phyloP scores from a whole-genome alignment of 2,797 vertebrate species.

The Sarcoramphus papa region DNA sequence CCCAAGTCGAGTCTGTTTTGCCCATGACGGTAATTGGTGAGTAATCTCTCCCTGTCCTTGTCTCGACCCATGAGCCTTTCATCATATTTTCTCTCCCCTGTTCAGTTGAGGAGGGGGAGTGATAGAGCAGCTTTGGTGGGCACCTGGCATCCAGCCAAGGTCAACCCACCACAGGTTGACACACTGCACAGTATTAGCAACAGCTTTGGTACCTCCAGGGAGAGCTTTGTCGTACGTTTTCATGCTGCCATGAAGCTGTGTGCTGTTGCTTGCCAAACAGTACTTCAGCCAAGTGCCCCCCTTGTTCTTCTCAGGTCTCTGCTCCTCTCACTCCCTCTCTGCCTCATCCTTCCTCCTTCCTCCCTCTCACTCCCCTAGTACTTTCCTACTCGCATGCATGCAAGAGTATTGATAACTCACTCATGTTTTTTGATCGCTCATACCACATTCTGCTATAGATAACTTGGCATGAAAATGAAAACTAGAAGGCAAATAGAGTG shows the following conservation, averaged over 20 bases:
- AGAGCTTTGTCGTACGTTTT: background rate
- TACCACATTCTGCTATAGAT: background rate
- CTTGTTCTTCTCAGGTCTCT: background rate
- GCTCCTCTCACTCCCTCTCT: accelerated
- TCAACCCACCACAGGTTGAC: background rate
- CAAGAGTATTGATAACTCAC: background rate
- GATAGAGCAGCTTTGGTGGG: background rate
- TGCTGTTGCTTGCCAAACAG: background rate
- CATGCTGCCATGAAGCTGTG: background rate
- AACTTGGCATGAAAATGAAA: background rate
- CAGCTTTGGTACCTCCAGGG: background rate
- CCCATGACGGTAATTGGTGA: background rate
- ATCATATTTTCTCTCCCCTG: background rate
- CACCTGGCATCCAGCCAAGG: background rate
- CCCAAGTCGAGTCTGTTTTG: background rate
- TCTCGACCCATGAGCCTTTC: background rate
- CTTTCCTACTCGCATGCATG: background rate
- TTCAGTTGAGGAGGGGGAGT: background rate
- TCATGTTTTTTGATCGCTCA: accelerated
- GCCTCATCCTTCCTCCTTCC: background rate
- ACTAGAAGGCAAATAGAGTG: background rate
- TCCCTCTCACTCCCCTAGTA: background rate
- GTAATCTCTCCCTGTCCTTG: background rate
- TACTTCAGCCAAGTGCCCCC: background rate
- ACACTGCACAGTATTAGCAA: background rate